Base-by-base conservation (phyloP, 2,113 vertebrate species). In the Callaeas wilsoni region DNA sequence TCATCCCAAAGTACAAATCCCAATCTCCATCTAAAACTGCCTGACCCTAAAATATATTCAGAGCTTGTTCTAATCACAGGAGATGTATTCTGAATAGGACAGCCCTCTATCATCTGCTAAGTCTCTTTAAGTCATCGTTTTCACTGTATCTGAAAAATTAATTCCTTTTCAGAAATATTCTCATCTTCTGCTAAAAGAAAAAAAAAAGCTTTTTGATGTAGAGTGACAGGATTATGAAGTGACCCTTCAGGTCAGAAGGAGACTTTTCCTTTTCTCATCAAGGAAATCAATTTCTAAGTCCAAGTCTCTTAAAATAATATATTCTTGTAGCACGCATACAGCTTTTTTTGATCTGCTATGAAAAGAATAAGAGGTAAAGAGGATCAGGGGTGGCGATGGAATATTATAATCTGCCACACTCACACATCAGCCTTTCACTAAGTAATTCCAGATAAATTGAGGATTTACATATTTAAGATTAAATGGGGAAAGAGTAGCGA, bases 381-480 rank as follows among this genome's bases (percentile, higher is more conserved):
- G 98, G 98, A 98, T 98, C 97, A 98, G 97, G 97, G 97, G 98
- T 98, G 98, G 97, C 74, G 96, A 97, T 97, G 97, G 97, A 98
- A 98, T 98, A 98, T 98, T 98, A 98, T 98, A 98, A 98, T 98
- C 98, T 97, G 97, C 97, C 97, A 95, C 97, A 97, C 98, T 98
- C 98, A 98, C 98, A 98, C 97, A 97, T 97, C 97, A 98, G 97
- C 97, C 98, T 97, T 98, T 97, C 97, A 97, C 98, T 97, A 96
- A 98, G 98, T 98, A 98, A 98, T 98, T 98, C 98, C 97, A 98
- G 98, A 98, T 98, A 98, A 98, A 98, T 97, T 98, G 98, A 98
- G 98, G 98, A 98, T 99, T 98, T 98, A 98, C 98, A 98, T 98
- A 98, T 98, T 98, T 98, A 98, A 98, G 98, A 98, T 98, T 98